Percentiles rank a stretch among this genome's conserved stretches.
phyloP scores from a whole-genome alignment of 2,888 invertebrate genomes.

The Chrysodeixis includens region DNA sequence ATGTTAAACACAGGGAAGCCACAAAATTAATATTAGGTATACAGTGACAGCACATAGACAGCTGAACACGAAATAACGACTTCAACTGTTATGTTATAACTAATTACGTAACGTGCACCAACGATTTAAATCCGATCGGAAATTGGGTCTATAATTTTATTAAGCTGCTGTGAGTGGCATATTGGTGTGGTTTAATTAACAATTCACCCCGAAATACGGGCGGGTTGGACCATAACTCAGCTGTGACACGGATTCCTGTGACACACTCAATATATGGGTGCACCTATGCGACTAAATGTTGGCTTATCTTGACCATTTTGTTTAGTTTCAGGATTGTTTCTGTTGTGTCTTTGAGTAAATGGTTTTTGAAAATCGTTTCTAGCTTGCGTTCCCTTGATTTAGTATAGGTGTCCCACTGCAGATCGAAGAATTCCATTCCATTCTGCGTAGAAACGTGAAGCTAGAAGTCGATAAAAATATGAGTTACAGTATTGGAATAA shows the following conservation, averaged over 20 bases:
- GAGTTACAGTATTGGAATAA: too few relatives aligned
- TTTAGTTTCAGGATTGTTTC: constrained; percentile 31
- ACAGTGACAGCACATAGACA: neutral
- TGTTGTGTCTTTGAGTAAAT: constrained; percentile 12
- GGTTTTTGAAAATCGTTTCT: neutral
- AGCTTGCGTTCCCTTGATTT: too few relatives aligned
- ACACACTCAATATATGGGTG: constrained; percentile 60
- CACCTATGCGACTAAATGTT: constrained; percentile 50
- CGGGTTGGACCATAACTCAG: constrained; percentile 67
- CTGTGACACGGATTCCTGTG: constrained; percentile 65
- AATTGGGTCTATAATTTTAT: constrained; percentile 74
- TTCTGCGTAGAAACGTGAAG: too few relatives aligned
- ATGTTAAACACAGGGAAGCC: neutral
- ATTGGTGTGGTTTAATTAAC: constrained; percentile 81
- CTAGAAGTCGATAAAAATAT: too few relatives aligned
- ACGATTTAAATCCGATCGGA: constrained; percentile 66
- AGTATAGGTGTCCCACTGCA: too few relatives aligned
- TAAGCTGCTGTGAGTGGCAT: constrained; percentile 73
- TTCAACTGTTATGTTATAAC: constrained; percentile 21
- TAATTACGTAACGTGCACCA: constrained; percentile 53
- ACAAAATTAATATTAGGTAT: constrained; percentile 2
- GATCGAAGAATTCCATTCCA: too few relatives aligned
- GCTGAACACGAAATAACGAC: constrained; percentile 1
- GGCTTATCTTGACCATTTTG: constrained; percentile 43
- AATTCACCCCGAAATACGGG: constrained; percentile 68